Percentiles rank a stretch among this genome's conserved stretches.
These are phyloP conservation scores for Gallinago stenura DNA, from an alignment of 2,797 vertebrate species.

Conservation along the genomic window DNA sequence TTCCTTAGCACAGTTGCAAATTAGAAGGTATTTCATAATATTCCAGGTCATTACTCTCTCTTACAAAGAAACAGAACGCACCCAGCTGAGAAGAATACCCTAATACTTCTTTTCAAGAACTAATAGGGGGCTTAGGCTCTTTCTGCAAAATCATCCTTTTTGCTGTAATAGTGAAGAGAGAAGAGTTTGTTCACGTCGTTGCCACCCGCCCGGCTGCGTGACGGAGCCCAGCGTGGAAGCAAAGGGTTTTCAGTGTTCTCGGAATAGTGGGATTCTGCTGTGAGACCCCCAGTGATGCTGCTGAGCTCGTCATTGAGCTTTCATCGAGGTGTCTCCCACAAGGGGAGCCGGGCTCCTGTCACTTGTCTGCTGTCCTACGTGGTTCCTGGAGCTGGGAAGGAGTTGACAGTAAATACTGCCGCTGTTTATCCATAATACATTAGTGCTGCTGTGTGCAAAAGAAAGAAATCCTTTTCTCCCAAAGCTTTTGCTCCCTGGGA, in stretches of 20 bases:
- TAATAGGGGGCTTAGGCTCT: not conserved
- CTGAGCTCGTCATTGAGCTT: accelerated
- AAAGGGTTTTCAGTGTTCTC: not conserved
- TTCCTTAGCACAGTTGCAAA: not conserved
- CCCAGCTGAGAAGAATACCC: conserved; percentile 4
- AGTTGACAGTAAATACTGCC: not conserved
- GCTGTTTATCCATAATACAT: accelerated
- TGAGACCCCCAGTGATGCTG: not conserved
- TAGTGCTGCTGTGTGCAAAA: accelerated
- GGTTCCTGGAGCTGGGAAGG: accelerated
- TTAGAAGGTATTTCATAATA: not conserved
- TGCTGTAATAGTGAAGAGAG: not conserved
- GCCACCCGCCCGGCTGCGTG: accelerated
- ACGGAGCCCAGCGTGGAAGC: not conserved
- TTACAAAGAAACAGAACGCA: not conserved
- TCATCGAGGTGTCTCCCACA: not conserved
- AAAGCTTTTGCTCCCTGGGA: not conserved
- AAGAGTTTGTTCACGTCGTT: not conserved
- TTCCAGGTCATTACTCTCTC: not conserved
- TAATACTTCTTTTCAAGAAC: not conserved
- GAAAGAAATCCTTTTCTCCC: not conserved
- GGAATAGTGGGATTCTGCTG: not conserved
- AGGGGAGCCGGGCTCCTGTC: not conserved
- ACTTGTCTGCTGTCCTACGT: accelerated
- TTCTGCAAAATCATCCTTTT: not conserved